Evolutionary conservation across 2,888 invertebrate species (phyloP).

Genomic region (Drosophila buzzatii): DNA sequence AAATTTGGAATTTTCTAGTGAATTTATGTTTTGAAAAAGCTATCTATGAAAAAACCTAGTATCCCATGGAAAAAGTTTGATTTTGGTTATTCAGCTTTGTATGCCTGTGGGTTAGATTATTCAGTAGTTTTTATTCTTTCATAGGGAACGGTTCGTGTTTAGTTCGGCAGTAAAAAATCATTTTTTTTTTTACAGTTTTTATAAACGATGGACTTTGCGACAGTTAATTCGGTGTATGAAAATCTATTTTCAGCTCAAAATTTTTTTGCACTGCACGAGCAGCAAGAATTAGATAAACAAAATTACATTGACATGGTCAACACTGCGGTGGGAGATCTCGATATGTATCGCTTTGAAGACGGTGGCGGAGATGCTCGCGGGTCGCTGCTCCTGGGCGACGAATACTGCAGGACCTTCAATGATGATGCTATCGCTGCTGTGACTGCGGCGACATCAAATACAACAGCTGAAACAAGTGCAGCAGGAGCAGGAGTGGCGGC

Average conservation of each 20-base stretch:
- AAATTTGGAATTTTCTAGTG: neutral
- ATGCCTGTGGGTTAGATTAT: neutral
- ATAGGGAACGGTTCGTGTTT: constrained; percentile 68
- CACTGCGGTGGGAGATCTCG: constrained; percentile 31
- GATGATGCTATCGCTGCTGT: constrained; percentile 20
- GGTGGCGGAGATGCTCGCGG: constrained; percentile 66
- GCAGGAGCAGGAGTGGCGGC: neutral
- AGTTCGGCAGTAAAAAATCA: constrained; percentile 49
- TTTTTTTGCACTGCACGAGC: constrained; percentile 51
- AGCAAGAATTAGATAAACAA: constrained; percentile 40
- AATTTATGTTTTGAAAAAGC: neutral
- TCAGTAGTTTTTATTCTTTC: constrained; percentile 61
- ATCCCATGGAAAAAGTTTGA: neutral
- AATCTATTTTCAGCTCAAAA: constrained; percentile 61
- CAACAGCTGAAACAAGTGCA: constrained; percentile 11
- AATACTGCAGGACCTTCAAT: constrained; percentile 25
- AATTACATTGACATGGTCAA: constrained; percentile 45
- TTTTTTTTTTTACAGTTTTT: constrained; percentile 51
- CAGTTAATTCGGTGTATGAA: constrained; percentile 53
- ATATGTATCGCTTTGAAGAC: constrained; percentile 56
- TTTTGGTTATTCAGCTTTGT: neutral
- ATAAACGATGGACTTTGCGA: constrained; percentile 56
- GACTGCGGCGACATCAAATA: neutral
- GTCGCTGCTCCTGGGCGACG: constrained; percentile 39
- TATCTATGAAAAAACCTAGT: constrained; percentile 9